These are phyloP conservation scores for Pelvicachromis taeniatus DNA, from an alignment of 2,113 vertebrate species.

Conservation along the genomic window DNA sequence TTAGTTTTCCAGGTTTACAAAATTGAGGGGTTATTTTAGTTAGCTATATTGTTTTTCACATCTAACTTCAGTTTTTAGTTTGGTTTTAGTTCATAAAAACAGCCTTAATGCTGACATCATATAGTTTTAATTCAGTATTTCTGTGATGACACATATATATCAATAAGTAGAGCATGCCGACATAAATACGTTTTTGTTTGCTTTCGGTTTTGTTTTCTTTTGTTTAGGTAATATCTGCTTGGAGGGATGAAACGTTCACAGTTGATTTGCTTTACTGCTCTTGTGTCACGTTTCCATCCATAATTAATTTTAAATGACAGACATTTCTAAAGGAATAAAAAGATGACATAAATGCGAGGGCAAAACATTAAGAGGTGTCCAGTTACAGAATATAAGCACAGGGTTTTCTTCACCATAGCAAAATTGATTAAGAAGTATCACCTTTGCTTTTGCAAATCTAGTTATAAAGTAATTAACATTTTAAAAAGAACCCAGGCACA, in stretches of 20 bases:
- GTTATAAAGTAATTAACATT: background rate
- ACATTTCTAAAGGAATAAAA: background rate
- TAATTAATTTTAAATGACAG: background rate
- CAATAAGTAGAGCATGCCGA: background rate
- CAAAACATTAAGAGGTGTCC: background rate
- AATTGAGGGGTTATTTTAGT: background rate
- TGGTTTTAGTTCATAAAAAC: background rate
- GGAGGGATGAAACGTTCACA: background rate
- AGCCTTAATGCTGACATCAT: background rate
- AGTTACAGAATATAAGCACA: background rate
- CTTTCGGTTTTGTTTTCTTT: background rate
- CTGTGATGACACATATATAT: background rate
- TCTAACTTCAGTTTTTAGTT: background rate
- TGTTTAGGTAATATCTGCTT: background rate
- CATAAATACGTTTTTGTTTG: background rate
- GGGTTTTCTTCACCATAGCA: background rate
- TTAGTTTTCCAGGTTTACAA: background rate
- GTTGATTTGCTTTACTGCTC: background rate
- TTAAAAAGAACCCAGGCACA: background rate
- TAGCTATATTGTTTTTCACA: background rate
- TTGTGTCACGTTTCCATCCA: background rate
- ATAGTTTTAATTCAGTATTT: background rate
- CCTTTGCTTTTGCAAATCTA: background rate
- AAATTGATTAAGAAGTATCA: background rate
- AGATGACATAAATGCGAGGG: rapidly evolving